Base-by-base conservation (phyloP, 2,888 invertebrate genomes). In the Drosophila kokeensis region DNA sequence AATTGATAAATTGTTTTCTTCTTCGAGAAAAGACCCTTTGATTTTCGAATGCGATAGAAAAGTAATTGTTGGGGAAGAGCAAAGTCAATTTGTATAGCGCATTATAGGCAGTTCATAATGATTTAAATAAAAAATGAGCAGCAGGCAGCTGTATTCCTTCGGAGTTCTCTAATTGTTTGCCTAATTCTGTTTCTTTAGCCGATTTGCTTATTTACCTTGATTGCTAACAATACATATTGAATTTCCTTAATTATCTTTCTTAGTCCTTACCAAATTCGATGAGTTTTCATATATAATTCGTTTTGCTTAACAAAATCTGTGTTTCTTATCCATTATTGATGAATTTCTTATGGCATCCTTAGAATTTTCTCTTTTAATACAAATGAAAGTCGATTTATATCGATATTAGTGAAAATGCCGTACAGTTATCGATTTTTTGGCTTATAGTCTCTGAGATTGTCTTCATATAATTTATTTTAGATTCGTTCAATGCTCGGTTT, bases 1-100 rank as follows among this genome's bases (percentile, higher is more conserved):
- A 24, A 63, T 63, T 81, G 85, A 87, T 85, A 77, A 85, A 87
- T 85, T 54, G 69, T 63, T 55, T 15, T 54, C 11, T 8, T 67
- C n/a, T n/a, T 13, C 21, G 21, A 36, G 29, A 60, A 59, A 24
- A 13, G 57, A 72, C 58, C 66, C 54, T 50, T 64, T 50, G 63
- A 57, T 50, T 49, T n/a, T 10, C n/a, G 8, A 45, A 24, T 6
- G 32, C 29, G 68, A 70, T 60, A 61, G 30, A 13, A 38, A 50
- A 21, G 27, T 45, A 54, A 54, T 54, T 54, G 24, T n/a, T 18
- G 4, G 11, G 27, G 1, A 38, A 36, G 54, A 38, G 40, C 48
- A 42, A 54, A 59, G 32, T 21, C 53, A 21, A 38, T 40, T 66
- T 61, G 40, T 50, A 59, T 0, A 11, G 11, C 7, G 15, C 55